A percentile compares a stretch with the other conserved stretches of the same genome.
Conservation (phyloP, 1,140 invertebrate species). For the Drosophila varians region DNA sequence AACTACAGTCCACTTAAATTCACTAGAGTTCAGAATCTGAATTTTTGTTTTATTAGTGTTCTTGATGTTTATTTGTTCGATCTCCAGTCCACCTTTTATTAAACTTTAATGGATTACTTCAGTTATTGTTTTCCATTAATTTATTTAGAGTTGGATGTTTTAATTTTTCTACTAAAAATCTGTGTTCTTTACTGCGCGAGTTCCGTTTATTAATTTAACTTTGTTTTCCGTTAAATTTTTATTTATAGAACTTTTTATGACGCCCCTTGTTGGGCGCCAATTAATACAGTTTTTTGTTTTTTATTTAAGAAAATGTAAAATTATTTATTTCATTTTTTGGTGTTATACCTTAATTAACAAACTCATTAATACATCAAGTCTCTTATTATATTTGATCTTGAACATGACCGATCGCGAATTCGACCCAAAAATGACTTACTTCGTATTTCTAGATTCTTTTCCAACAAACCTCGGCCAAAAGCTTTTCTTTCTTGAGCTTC, state of each 20-base stretch:
- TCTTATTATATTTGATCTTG: too few relatives aligned
- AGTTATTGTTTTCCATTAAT: not conserved
- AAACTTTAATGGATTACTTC: not conserved
- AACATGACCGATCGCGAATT: not conserved
- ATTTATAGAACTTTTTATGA: not conserved
- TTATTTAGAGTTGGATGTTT: conserved; percentile 2
- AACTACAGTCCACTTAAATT: too few relatives aligned
- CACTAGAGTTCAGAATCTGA: too few relatives aligned
- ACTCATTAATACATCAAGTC: not conserved
- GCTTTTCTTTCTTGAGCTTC: not conserved
- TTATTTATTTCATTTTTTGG: not conserved
- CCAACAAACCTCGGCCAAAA: not conserved
- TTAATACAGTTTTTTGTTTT: not conserved
- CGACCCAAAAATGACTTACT: not conserved
- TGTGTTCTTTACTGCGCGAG: not conserved
- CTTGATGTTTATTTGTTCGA: not conserved
- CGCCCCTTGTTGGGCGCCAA: not conserved
- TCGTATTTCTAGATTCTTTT: not conserved
- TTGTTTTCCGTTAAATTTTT: not conserved
- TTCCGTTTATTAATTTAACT: not conserved
- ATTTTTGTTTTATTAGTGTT: too few relatives aligned
- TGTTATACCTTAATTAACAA: not conserved
- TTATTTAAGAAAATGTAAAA: not conserved
- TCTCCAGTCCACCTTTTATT: not conserved
- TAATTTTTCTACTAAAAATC: conserved; percentile 7